Conservation (phyloP, 37 sponge, comb jelly and placozoan species). For the Ianthella basta region DNA sequence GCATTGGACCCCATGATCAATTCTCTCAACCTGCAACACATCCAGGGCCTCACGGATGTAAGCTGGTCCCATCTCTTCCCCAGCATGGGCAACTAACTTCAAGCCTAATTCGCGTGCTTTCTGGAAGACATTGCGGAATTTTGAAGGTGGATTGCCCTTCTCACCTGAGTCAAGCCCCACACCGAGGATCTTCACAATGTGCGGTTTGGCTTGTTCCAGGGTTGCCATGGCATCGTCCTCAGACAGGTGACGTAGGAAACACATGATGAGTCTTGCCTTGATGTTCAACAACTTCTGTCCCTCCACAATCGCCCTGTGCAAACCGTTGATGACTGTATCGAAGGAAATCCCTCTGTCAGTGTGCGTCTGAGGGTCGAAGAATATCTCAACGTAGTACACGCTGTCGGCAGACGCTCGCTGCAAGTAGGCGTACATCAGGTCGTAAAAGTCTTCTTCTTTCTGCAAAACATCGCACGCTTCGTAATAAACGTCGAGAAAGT, state of each 20-base stretch:
- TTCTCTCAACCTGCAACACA: slow-evolving; percentile 27
- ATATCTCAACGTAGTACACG: slow-evolving; percentile 74
- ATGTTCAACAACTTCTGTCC: slow-evolving; percentile 64
- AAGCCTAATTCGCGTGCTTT: slow-evolving; percentile 55
- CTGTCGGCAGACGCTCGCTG: slow-evolving; percentile 58
- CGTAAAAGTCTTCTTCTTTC: slow-evolving; percentile 73
- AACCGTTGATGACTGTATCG: slow-evolving; percentile 60
- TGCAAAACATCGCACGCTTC: slow-evolving; percentile 64
- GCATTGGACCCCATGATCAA: slow-evolving; percentile 80
- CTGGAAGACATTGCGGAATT: slow-evolving; percentile 58
- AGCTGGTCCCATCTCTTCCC: slow-evolving; percentile 61
- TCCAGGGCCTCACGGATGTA: slow-evolving; percentile 62
- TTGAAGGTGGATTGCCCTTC: slow-evolving; percentile 66
- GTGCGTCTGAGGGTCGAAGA: slow-evolving; percentile 84
- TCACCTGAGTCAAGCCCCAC: slow-evolving; percentile 74
- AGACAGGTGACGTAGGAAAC: slow-evolving; percentile 66
- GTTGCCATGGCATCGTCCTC: slow-evolving; percentile 55
- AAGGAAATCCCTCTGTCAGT: slow-evolving; percentile 65
- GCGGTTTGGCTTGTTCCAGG: slow-evolving; percentile 50
- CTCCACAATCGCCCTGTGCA: slow-evolving; percentile 57
- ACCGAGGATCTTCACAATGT: slow-evolving; percentile 65
- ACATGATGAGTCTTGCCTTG: slow-evolving; percentile 71
- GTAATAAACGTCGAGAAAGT: slow-evolving; percentile 73
- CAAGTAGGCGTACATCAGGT: slow-evolving; percentile 80
- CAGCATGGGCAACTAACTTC: slow-evolving; percentile 73